Evolutionary conservation across 2,888 invertebrate species (phyloP).

Genomic region (Stegophylla sp.): DNA sequence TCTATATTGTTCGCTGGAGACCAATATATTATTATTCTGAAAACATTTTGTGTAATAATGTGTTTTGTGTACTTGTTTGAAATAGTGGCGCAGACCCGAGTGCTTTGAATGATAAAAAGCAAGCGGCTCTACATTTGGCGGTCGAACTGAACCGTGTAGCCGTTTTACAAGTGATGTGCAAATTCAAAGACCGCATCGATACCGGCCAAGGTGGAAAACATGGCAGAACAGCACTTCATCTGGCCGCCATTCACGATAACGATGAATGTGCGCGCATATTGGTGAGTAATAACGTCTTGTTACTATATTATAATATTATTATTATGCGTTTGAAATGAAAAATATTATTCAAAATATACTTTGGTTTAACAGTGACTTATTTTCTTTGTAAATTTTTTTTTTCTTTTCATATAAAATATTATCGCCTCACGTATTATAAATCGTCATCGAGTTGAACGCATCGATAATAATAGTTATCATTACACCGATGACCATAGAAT

Average conservation of each 20-base stretch:
- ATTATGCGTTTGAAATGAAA: background rate
- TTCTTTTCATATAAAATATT: too few species aligned
- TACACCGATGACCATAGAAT: too few species aligned
- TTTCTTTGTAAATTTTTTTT: too few species aligned
- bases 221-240: slow-evolving; percentile 81
- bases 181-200: slow-evolving; percentile 74
- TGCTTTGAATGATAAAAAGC: slow-evolving; percentile 77
- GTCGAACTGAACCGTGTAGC: slow-evolving; percentile 78
- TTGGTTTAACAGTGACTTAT: too few species aligned
- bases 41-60: background rate
- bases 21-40: too few species aligned
- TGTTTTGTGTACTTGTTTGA: background rate
- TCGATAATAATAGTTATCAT: too few species aligned
- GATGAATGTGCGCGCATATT: slow-evolving; percentile 81
- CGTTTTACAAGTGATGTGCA: slow-evolving; percentile 74
- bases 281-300: slow-evolving; percentile 69
- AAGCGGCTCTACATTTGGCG: slow-evolving; percentile 81
- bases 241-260: slow-evolving; percentile 84
- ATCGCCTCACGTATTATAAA: too few species aligned
- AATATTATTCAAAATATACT: too few species aligned
- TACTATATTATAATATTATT: background rate
- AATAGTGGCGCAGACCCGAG: slow-evolving; percentile 74
- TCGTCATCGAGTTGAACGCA: too few species aligned
- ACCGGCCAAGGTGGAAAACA: slow-evolving; percentile 80
- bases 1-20: too few species aligned